A percentile compares a stretch with the other conserved stretches of the same genome.
These are phyloP conservation scores for Pelecanoides urinatrix DNA, from an alignment of 2,113 vertebrate genomes.

Conservation along the genomic window DNA sequence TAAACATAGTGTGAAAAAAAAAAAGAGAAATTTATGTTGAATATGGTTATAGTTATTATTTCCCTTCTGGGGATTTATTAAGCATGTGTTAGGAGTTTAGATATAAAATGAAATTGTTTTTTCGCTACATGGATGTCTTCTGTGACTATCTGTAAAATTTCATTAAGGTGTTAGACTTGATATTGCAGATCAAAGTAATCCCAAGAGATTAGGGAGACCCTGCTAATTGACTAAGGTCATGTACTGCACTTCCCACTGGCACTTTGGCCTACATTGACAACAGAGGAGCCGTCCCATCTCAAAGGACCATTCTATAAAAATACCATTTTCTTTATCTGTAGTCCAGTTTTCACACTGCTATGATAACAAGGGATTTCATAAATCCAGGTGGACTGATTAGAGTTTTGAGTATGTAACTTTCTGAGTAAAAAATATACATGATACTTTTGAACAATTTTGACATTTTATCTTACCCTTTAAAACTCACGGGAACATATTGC, in stretches of 20 bases:
- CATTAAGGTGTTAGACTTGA: constrained; percentile 71
- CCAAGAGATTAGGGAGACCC: constrained; percentile 65
- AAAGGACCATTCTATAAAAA: constrained; percentile 70
- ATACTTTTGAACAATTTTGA: constrained; percentile 75
- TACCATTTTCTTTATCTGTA: constrained; percentile 68
- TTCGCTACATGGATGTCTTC: constrained; percentile 53
- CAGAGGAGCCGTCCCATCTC: constrained; percentile 65
- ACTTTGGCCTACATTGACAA: constrained; percentile 65
- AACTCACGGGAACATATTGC: constrained; percentile 61
- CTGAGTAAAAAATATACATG: constrained; percentile 68
- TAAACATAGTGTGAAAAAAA: constrained; percentile 30
- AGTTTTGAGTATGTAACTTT: constrained; percentile 74
- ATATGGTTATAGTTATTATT: constrained; percentile 68
- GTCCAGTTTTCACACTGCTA: constrained; percentile 64
- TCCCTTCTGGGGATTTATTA: constrained; percentile 65
- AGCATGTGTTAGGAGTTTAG: constrained; percentile 64
- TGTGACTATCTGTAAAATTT: constrained; percentile 71
- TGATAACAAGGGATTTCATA: constrained; percentile 65
- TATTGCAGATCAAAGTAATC: constrained; percentile 74
- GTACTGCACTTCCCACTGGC: constrained; percentile 67
- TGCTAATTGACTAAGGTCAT: constrained; percentile 73
- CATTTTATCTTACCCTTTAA: constrained; percentile 77
- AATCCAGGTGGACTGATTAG: constrained; percentile 72
- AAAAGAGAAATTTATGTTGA: constrained; percentile 42
- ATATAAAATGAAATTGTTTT: constrained; percentile 66